Conservation (phyloP, 2,113 vertebrate species). For the Ptilonorhynchus violaceus region DNA sequence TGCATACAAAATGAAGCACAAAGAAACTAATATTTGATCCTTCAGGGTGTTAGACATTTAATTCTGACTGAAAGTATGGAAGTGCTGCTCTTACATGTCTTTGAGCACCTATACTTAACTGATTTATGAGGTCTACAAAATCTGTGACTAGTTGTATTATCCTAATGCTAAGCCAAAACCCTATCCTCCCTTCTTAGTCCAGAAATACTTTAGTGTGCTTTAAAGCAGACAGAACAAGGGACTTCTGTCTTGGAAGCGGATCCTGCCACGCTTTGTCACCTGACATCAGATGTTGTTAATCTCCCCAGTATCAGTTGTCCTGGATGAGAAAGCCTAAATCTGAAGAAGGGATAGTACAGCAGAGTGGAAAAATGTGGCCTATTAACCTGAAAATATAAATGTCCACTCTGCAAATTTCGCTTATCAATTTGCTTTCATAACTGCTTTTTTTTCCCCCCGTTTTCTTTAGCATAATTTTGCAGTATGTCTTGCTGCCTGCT, state of each 20-base stretch:
- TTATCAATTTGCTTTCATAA: background rate
- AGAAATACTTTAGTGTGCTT: background rate
- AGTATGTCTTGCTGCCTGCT: background rate
- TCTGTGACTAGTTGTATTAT: background rate
- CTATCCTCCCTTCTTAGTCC: background rate
- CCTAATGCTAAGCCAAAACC: background rate
- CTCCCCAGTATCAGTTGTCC: background rate
- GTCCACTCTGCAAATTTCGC: background rate
- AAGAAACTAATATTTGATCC: background rate
- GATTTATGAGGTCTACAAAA: background rate
- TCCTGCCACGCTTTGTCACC: background rate
- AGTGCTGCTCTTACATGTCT: background rate
- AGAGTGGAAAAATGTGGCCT: background rate
- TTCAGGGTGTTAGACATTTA: background rate
- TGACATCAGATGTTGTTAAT: background rate
- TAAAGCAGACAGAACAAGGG: background rate
- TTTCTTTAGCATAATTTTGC: background rate
- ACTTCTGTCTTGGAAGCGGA: background rate
- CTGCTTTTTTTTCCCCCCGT: rapidly evolving
- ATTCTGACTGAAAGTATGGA: background rate
- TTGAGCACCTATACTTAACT: background rate
- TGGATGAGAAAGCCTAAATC: background rate
- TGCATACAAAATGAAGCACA: background rate
- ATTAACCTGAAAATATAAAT: background rate
- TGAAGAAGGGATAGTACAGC: background rate